Percentiles rank a stretch among this genome's conserved stretches.
phyloP scores from a whole-genome alignment of 2,113 vertebrate genomes.

The Mirza zaza region DNA sequence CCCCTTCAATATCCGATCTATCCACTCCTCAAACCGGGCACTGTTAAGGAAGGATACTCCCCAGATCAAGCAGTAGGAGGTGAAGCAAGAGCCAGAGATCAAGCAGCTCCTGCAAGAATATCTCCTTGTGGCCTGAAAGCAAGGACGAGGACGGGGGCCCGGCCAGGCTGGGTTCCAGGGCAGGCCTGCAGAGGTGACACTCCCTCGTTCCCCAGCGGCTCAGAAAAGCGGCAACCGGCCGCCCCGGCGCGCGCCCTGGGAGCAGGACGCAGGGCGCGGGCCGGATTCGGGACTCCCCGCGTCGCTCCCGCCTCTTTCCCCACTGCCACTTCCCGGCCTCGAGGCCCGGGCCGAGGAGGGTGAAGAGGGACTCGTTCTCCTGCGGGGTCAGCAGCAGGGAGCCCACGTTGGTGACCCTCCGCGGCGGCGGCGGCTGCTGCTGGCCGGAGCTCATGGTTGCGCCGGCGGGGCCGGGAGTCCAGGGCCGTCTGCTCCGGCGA shows the following conservation, averaged over 20 bases:
- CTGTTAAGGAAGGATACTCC: background rate
- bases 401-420: slow-evolving; percentile 89
- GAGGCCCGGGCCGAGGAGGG: slow-evolving; percentile 85
- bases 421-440: slow-evolving; percentile 85
- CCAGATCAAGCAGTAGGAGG: background rate
- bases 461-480: slow-evolving; percentile 61
- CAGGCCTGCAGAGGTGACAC: slow-evolving; percentile 62
- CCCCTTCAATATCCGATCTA: background rate
- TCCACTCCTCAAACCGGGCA: background rate
- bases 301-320: slow-evolving; percentile 1
- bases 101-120: background rate
- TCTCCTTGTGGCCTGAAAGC: background rate
- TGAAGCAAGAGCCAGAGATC: background rate
- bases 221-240: background rate
- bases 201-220: background rate
- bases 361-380: slow-evolving; percentile 95
- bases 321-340: background rate
- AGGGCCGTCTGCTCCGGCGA: slow-evolving; percentile 66
- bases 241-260: background rate
- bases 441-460: slow-evolving; percentile 89
- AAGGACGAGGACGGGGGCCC: background rate
- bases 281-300: background rate
- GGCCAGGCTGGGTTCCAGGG: background rate
- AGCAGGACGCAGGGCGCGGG: background rate
- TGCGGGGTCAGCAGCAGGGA: slow-evolving; percentile 94